Conservation (phyloP, 2,113 vertebrate genomes). For the Perognathus longimembris region DNA sequence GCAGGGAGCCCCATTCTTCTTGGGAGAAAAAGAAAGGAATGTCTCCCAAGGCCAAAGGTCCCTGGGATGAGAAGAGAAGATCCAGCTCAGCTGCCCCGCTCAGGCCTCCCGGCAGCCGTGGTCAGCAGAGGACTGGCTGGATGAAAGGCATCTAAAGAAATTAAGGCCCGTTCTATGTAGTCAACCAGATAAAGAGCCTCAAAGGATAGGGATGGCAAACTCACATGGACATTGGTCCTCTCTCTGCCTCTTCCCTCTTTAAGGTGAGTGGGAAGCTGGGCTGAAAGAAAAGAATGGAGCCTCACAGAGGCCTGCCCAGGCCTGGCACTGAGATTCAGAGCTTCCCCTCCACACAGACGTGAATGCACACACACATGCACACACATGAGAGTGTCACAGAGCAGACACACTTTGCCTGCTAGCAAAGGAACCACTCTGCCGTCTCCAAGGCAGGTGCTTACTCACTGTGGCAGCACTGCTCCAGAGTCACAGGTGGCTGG, state of each 20-base stretch:
- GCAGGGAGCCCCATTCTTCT: constrained; percentile 79
- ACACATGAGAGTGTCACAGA: not conserved
- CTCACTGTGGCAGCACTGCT: constrained; percentile 65
- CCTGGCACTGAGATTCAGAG: not conserved
- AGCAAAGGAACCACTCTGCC: not conserved
- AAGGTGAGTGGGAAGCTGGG: constrained; percentile 48
- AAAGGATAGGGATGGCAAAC: constrained; percentile 6
- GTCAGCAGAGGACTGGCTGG: not conserved
- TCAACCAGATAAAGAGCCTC: not conserved
- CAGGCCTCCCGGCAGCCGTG: not conserved
- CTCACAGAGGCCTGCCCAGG: constrained; percentile 30
- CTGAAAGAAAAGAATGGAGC: constrained; percentile 49
- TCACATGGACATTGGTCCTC: constrained; percentile 48
- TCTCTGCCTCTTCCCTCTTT: constrained; percentile 55
- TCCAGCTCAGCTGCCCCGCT: not conserved
- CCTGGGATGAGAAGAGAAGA: constrained; percentile 52
- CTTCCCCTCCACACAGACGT: too few relatives aligned
- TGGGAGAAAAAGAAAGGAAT: constrained; percentile 79
- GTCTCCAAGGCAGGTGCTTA: not conserved
- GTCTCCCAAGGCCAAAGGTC: constrained; percentile 66
- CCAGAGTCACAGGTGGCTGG: not conserved
- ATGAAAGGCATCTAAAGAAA: not conserved
- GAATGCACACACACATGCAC: rapidly evolving
- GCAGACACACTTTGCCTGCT: not conserved
- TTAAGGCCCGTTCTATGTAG: not conserved